Evolutionary conservation across 2,888 invertebrate genomes (phyloP).

Genomic region (Tetropium fuscum): DNA sequence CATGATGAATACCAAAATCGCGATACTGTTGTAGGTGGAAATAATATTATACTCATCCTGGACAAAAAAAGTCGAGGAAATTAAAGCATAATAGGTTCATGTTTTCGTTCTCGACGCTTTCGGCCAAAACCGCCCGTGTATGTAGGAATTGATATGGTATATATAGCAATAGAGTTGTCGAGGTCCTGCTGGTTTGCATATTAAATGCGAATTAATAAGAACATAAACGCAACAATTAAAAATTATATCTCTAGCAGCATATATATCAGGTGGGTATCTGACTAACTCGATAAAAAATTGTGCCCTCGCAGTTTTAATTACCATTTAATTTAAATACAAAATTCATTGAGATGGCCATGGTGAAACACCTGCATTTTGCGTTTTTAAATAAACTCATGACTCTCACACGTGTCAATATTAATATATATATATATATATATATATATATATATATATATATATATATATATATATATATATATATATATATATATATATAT

Average conservation of each 20-base stretch:
- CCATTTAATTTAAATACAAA: slow-evolving; percentile 46
- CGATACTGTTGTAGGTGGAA: neutral
- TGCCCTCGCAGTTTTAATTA: slow-evolving; percentile 52
- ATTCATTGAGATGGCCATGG: slow-evolving; percentile 39
- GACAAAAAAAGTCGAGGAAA: too few relatives aligned
- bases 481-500: too few relatives aligned
- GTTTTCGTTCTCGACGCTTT: too few relatives aligned
- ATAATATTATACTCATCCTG: too few relatives aligned
- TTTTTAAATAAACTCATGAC: slow-evolving; percentile 29
- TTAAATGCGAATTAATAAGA: slow-evolving; percentile 17
- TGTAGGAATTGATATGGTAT: neutral
- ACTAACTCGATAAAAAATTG: slow-evolving; percentile 35
- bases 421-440: too few relatives aligned
- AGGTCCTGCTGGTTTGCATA: slow-evolving; percentile 13
- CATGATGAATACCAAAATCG: neutral
- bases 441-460: too few relatives aligned
- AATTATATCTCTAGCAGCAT: slow-evolving; percentile 16
- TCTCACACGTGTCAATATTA: slow-evolving; percentile 30
- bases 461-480: too few relatives aligned
- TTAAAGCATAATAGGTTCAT: too few relatives aligned
- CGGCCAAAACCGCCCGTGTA: too few relatives aligned
- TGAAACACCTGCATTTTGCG: slow-evolving; percentile 44
- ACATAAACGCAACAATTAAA: slow-evolving; percentile 18
- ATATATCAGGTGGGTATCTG: slow-evolving; percentile 37
- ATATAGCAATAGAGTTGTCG: neutral